Evolutionary conservation across 1,140 invertebrate genomes (phyloP).

Genomic region (Drosophila simulans): DNA sequence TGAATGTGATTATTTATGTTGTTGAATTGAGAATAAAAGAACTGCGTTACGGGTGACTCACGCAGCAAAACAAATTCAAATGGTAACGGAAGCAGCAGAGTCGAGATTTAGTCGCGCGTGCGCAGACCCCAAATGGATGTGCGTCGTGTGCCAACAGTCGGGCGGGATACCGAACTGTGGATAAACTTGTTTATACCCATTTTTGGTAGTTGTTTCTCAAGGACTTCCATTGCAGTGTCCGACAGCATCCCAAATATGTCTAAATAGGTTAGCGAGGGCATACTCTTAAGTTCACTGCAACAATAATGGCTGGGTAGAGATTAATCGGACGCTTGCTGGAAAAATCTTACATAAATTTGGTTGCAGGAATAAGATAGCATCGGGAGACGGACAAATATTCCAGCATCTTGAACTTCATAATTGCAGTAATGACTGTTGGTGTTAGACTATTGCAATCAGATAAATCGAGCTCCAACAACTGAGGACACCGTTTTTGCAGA

Average conservation of each 20-base stretch:
- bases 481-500: slow-evolving; percentile 88
- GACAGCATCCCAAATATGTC: slow-evolving; percentile 92
- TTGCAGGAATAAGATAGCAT: slow-evolving; percentile 91
- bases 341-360: slow-evolving; percentile 87
- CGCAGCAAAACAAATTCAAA: slow-evolving; percentile 23
- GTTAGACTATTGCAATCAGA: slow-evolving; percentile 93
- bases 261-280: slow-evolving; percentile 88
- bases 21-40: slow-evolving; percentile 51
- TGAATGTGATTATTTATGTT: slow-evolving; percentile 54
- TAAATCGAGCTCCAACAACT: slow-evolving; percentile 92
- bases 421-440: slow-evolving; percentile 86
- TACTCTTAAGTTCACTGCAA: slow-evolving; percentile 86
- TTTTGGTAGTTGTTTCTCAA: slow-evolving; percentile 85
- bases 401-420: slow-evolving; percentile 89
- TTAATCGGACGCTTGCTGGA: neutral
- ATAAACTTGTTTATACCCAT: slow-evolving; percentile 86
- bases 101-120: slow-evolving; percentile 89
- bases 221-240: slow-evolving; percentile 86
- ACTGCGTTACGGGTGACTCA: slow-evolving; percentile 31
- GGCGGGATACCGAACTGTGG: slow-evolving; percentile 91
- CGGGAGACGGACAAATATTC: slow-evolving; percentile 93
- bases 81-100: neutral
- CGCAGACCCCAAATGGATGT: slow-evolving; percentile 95
- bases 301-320: neutral
- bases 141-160: slow-evolving; percentile 92